Evolutionary conservation across 2,888 invertebrate species (phyloP).

Genomic region (Oligia latruncula): DNA sequence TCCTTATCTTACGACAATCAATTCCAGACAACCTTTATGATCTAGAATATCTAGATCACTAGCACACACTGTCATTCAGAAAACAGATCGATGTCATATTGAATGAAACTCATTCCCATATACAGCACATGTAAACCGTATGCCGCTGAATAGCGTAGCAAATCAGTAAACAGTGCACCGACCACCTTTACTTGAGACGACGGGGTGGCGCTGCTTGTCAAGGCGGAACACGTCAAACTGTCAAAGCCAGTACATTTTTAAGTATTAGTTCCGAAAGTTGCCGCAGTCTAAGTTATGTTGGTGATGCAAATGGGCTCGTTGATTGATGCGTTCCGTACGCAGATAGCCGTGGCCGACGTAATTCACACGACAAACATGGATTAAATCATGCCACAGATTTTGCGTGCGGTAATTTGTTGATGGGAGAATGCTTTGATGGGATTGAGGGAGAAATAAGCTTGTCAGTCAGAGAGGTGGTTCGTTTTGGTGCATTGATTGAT

Average conservation of each 20-base stretch:
- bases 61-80: constrained; percentile 30
- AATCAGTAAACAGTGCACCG: constrained; percentile 61
- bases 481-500: constrained; percentile 2
- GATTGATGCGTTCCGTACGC: constrained; percentile 60
- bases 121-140: constrained; percentile 29
- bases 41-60: constrained; percentile 43
- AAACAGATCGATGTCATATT: constrained; percentile 34
- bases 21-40: constrained; percentile 22
- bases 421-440: constrained; percentile 27
- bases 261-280: constrained; percentile 2
- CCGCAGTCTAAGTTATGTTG: constrained; percentile 5
- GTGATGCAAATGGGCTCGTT: constrained; percentile 33
- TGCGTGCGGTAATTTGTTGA: constrained; percentile 5
- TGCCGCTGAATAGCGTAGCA: constrained; percentile 40
- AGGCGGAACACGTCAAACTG: background rate
- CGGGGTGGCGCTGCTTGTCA: constrained; percentile 32
- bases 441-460: constrained; percentile 1
- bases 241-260: constrained; percentile 1
- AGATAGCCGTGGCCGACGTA: constrained; percentile 28
- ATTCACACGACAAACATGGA: constrained; percentile 41
- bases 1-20: constrained; percentile 12
- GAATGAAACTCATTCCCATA: constrained; percentile 40
- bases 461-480: background rate
- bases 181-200: constrained; percentile 27
- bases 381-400: constrained; percentile 26